Conservation (phyloP, 2,888 invertebrate species). For the Tenodera sinensis region DNA sequence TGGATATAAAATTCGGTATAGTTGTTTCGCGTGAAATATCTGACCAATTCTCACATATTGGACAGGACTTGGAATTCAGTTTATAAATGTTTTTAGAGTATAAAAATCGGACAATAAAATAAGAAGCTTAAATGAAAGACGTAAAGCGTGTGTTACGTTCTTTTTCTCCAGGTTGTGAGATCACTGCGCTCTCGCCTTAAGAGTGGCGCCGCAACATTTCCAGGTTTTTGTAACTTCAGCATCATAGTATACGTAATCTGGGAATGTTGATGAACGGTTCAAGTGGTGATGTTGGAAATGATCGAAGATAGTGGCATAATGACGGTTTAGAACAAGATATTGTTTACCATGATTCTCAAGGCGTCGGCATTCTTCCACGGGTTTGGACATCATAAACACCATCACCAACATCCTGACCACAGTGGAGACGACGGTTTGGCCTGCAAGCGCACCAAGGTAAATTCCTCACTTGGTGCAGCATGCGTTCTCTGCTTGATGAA, state of each 20-base stretch:
- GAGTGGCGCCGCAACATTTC: too few relatives aligned
- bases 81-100: too few relatives aligned
- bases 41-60: too few relatives aligned
- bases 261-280: background rate
- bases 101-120: background rate
- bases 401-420: background rate
- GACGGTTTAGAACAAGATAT: background rate
- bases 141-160: background rate
- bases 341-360: constrained; percentile 11
- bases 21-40: too few relatives aligned
- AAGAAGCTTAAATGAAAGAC: background rate
- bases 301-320: background rate
- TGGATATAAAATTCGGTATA: too few relatives aligned
- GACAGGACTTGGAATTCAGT: too few relatives aligned
- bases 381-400: background rate
- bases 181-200: background rate
- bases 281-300: background rate
- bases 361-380: constrained; percentile 18
- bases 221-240: background rate
- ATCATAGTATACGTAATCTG: background rate
- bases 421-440: background rate
- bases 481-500: background rate
- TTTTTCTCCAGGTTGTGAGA: background rate
- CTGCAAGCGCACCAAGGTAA: background rate
- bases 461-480: background rate